Evolutionary conservation across 2,888 invertebrate genomes (phyloP).

Genomic region (Netelia fuscicornis): DNA sequence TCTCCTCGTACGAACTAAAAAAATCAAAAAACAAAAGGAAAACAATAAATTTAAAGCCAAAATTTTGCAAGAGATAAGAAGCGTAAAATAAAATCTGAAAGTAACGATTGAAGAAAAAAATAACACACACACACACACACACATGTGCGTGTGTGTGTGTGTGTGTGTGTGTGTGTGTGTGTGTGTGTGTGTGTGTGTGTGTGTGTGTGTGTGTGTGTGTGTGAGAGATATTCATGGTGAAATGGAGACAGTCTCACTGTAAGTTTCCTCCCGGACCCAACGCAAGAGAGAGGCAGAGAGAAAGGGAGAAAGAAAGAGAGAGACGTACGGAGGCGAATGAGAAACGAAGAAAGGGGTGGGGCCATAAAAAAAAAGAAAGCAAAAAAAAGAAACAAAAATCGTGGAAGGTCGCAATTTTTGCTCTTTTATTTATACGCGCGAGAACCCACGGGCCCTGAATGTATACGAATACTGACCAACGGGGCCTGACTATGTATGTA

Average conservation of each 20-base stretch:
- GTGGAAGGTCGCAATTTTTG: slow-evolving; percentile 69
- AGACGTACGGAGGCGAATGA: slow-evolving; percentile 4
- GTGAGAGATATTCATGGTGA: not conserved
- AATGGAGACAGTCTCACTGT: not conserved
- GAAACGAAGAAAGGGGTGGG: slow-evolving; percentile 39
- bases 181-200: too few species aligned
- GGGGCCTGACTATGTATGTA: slow-evolving; percentile 35
- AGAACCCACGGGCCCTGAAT: slow-evolving; percentile 38
- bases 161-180: too few species aligned
- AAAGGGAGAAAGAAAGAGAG: not conserved
- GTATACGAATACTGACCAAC: not conserved
- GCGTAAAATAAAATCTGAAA: slow-evolving; percentile 49
- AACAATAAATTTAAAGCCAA: not conserved
- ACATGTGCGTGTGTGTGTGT: too few species aligned
- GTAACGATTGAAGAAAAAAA: slow-evolving; percentile 60
- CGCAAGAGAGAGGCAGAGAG: not conserved
- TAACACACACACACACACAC: not conserved
- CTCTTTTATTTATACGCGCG: slow-evolving; percentile 65
- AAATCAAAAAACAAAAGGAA: not conserved
- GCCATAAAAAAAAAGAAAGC: slow-evolving; percentile 30
- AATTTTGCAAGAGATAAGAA: not conserved
- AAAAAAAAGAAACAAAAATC: not conserved
- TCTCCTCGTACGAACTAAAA: too few species aligned
- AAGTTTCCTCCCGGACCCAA: slow-evolving; percentile 24
- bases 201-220: too few species aligned